These are phyloP conservation scores for Megaceryle maxima DNA, from an alignment of 2,113 vertebrate species.

Conservation along the genomic window DNA sequence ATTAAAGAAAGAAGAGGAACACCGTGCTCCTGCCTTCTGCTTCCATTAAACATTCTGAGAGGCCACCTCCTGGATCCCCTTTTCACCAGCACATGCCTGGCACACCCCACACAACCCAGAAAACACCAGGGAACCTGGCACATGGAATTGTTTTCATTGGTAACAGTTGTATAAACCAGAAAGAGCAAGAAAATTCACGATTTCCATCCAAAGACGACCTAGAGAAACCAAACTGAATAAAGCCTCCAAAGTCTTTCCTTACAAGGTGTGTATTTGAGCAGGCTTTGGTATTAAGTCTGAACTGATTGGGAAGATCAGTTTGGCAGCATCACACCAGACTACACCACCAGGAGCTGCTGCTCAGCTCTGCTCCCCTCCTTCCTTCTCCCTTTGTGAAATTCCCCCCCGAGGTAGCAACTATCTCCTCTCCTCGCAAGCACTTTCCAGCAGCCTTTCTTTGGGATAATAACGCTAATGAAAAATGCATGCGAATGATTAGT, in stretches of 20 bases:
- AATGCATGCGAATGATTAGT: constrained; percentile 25
- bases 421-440: background rate
- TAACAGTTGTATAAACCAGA: background rate
- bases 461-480: constrained; percentile 61
- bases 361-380: background rate
- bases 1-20: too few relatives aligned
- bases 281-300: constrained; percentile 48
- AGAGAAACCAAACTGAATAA: background rate
- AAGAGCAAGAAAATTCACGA: background rate
- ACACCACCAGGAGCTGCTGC: constrained; percentile 17
- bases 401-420: background rate
- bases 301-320: constrained; percentile 49
- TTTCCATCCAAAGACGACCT: background rate
- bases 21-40: background rate
- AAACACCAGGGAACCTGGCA: background rate
- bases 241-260: background rate
- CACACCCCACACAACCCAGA: background rate
- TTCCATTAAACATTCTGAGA: background rate
- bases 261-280: constrained; percentile 13
- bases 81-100: background rate
- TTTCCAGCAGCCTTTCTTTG: constrained; percentile 24
- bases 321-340: background rate
- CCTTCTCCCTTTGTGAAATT: background rate
- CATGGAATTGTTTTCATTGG: background rate
- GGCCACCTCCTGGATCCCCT: background rate